Base-by-base conservation (phyloP, 1,140 invertebrate species). In the Zaprionus camerounensis region DNA sequence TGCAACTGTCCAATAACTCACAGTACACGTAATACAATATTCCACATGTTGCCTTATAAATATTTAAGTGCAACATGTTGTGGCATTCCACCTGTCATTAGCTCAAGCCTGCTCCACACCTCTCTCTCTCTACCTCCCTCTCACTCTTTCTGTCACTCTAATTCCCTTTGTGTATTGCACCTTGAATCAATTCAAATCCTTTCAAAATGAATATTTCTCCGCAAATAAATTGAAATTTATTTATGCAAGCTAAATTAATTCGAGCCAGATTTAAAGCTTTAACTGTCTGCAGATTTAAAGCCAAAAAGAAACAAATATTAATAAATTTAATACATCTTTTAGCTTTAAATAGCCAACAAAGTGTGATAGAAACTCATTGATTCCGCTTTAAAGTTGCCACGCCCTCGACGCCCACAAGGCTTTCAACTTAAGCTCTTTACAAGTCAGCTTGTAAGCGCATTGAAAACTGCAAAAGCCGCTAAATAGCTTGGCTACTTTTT, bases 1-100 rank as follows among this genome's bases (percentile, higher is more conserved):
- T 41, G n/a, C 17, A 11, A 20, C 17, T 20, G 44, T 49, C 44
- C 20, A 51, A 51, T 22, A 51, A 51, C 20, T 51, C 20, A 51
- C 15, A 51, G 24, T 26, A 51, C 46, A 51, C 46, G 20, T 51
- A 51, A 51, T 51, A 5, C 41, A n/a, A 46, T 46, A 46, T 46
- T 17, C 46, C 46, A 51, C 46, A 51, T 31, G 59, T 31, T 28
- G 41, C 58, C 34, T 55, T 22, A 65, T 65, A 55, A 65, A 65
- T 65, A 65, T 55, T 65, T 65, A 41, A 64, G 53, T 65, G 63
- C 51, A 38, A 28, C 63, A 65, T 28, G 36, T 28, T 22, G 36
- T 56, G 31, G 46, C 61, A 64, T 34, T 15, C 44, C 13, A 13
- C 31, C 20, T 51, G 63, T 26, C 51, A 41, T 26, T 53, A 17